Evolutionary conservation across 2,113 vertebrate genomes (phyloP).

Genomic region (Maylandia zebra): DNA sequence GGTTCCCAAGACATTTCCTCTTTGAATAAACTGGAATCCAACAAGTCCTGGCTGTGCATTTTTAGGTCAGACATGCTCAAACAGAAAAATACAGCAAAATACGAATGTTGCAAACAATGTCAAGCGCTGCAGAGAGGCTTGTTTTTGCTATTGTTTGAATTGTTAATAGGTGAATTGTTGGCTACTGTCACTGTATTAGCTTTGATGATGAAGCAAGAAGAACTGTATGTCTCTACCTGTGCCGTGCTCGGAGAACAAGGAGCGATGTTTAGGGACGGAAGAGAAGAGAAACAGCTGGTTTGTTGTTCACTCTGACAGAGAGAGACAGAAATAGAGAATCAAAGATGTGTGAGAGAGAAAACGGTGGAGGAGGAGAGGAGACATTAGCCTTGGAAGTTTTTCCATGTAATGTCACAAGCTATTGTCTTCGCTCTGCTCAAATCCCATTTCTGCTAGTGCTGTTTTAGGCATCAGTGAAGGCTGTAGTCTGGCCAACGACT

Average conservation of each 20-base stretch:
- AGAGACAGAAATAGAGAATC: constrained; percentile 34
- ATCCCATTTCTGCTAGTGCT: not conserved
- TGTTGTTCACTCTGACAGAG: constrained; percentile 25
- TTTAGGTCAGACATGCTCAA: constrained; percentile 53
- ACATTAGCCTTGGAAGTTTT: constrained; percentile 36
- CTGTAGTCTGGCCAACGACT: not conserved
- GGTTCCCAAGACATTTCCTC: constrained; percentile 57
- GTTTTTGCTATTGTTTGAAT: constrained; percentile 46
- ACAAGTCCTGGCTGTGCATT: constrained; percentile 52
- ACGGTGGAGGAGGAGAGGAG: not conserved
- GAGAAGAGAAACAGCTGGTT: constrained; percentile 14
- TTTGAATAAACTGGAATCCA: constrained; percentile 61
- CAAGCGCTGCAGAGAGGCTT: constrained; percentile 12
- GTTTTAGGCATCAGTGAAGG: not conserved
- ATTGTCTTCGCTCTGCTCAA: constrained; percentile 23
- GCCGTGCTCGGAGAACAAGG: not conserved
- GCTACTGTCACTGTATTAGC: constrained; percentile 14
- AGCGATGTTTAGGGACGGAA: not conserved
- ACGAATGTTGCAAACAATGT: constrained; percentile 23
- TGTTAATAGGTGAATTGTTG: constrained; percentile 23
- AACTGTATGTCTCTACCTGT: not conserved
- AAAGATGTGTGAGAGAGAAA: not conserved
- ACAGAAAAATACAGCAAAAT: constrained; percentile 28
- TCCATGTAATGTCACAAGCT: constrained; percentile 49
- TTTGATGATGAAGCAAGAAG: constrained; percentile 14